Evolutionary conservation across 2,113 vertebrate species (phyloP).

Genomic region (Bombycilla garrulus): DNA sequence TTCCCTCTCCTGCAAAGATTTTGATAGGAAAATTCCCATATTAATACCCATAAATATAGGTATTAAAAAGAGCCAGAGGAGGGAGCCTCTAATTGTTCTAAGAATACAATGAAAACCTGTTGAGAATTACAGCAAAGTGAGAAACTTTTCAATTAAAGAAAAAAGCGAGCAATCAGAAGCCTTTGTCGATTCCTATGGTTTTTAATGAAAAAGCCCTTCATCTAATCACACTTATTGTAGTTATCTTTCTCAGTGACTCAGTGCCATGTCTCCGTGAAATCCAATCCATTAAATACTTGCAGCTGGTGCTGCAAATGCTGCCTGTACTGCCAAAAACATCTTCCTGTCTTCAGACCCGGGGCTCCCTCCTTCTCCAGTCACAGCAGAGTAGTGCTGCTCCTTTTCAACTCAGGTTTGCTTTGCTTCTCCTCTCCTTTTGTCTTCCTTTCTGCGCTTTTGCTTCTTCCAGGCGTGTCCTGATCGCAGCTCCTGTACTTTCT

Average conservation of each 20-base stretch:
- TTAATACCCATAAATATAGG: background rate
- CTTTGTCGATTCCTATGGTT: background rate
- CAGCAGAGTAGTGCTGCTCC: background rate
- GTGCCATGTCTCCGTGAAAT: background rate
- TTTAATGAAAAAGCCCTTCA: background rate
- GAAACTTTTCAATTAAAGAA: slow-evolving; percentile 2
- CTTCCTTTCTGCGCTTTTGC: background rate
- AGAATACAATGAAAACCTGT: background rate
- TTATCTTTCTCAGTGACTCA: background rate
- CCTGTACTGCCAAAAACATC: background rate
- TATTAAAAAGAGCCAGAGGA: slow-evolving; percentile 23
- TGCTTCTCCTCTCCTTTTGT: background rate
- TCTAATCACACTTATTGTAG: background rate
- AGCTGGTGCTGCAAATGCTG: background rate
- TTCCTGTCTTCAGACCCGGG: background rate
- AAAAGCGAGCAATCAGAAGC: background rate
- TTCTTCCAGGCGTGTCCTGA: background rate
- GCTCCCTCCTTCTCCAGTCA: background rate
- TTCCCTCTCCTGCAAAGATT: background rate
- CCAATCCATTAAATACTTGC: background rate
- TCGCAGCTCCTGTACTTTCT: background rate
- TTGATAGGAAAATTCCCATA: background rate
- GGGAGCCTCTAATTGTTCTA: background rate
- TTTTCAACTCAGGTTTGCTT: background rate
- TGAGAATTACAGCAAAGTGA: slow-evolving; percentile 4